phyloP scores from a whole-genome alignment of 2,113 vertebrate species.

The Aix galericulata region DNA sequence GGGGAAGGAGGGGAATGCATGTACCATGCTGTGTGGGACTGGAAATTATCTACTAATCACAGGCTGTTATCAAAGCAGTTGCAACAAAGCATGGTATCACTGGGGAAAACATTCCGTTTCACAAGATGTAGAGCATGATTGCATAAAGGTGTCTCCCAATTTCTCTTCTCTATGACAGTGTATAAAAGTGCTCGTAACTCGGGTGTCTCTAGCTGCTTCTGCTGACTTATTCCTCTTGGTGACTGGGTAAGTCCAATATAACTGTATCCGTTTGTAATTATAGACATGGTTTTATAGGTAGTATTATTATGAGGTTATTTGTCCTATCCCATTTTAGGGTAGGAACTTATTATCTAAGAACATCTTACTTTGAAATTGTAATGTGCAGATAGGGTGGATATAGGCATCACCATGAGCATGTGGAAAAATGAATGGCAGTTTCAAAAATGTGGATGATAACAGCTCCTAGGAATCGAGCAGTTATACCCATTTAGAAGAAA shows the following conservation, averaged over 20 bases:
- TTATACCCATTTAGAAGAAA: background rate
- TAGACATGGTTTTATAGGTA: background rate
- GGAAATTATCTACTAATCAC: background rate
- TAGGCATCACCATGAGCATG: rapidly evolving
- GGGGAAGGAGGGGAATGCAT: rapidly evolving
- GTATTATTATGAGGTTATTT: background rate
- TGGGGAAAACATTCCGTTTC: slow-evolving; percentile 48
- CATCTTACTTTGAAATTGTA: background rate
- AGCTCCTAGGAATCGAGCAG: background rate
- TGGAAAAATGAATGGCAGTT: rapidly evolving
- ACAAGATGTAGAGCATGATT: background rate
- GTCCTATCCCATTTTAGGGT: background rate
- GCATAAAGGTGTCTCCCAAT: slow-evolving; percentile 18
- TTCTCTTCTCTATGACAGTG: background rate
- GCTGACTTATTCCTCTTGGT: slow-evolving; percentile 26
- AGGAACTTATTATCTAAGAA: background rate
- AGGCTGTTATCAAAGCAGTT: slow-evolving; percentile 27
- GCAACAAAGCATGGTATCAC: slow-evolving; percentile 1
- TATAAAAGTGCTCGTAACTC: slow-evolving; percentile 50
- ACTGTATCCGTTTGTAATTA: slow-evolving; percentile 23
- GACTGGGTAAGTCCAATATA: slow-evolving; percentile 37
- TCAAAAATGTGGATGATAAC: background rate
- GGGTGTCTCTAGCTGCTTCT: background rate
- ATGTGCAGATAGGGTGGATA: too few species aligned
- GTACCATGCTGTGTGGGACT: background rate